Base-by-base conservation (phyloP, 2,113 vertebrate species). In the Galemys pyrenaicus region DNA sequence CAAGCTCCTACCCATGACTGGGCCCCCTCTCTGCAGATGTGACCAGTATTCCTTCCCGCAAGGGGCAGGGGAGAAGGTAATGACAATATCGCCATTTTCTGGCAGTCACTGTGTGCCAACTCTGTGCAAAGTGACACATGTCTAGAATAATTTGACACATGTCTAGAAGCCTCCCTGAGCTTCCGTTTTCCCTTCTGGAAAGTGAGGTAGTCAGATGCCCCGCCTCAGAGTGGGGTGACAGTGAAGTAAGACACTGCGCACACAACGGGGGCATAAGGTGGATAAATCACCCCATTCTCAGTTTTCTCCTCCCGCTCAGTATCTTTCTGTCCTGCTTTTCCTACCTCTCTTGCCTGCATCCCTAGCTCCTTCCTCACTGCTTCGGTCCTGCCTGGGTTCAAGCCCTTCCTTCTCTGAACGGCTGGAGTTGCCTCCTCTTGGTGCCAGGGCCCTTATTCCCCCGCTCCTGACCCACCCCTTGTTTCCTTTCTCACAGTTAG, bases 11-110 rank as follows among this genome's bases (percentile, higher is more conserved):
- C 78, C 73, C 54, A 94, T 17, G 83, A 77, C 37, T 60, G n/a
- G 20, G 87, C 95, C 83, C 88, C 68, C 60, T 94, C 79, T 92
- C 77, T 67, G 73, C 77, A 96, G 95, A 94, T 94, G 20, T 95
- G 88, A 62, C 84, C 92, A 28, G 39, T 19, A 67, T 93, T 89
- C 94, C 75, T 68, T 94, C 5, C 96, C 95, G 87, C 71, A 54
- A 35, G 49, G 73, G 26, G 62, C 51, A 54, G 51, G 3, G 28
- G 10, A 87, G 62, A 58, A 93, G 70, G 35, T 17, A 58, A 30
- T 39, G 49, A 30, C 37, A 1, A 37, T 77, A 68, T 3, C 60
- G 67, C 30, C 37, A 2, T 75, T 81, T 74, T 30, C 70, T 28
- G 71, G 82, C 16, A 8, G 19, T 64, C 24, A 5, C 28, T 19